Conservation (phyloP, 35 echinoderm and acorn worm genomes). For the Heliocidaris erythrogramma region DNA sequence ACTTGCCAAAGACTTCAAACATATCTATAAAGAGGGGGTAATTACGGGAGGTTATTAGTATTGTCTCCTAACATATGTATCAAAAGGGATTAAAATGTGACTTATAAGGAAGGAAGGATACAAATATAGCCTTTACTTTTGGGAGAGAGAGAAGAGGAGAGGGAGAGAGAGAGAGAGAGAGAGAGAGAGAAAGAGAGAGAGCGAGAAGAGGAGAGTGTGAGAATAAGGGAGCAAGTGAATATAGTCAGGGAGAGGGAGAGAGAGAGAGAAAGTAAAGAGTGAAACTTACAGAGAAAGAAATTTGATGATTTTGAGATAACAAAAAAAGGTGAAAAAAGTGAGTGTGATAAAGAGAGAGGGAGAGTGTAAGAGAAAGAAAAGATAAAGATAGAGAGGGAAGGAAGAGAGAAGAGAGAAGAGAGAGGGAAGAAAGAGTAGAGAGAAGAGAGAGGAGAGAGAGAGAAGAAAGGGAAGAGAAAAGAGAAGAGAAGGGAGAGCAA, state of each 20-base stretch:
- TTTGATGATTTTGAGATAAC: too few species aligned
- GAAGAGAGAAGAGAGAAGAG: neutral
- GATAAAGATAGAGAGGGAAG: neutral
- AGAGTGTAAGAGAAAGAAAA: neutral
- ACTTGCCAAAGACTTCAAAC: neutral
- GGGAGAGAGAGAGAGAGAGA: neutral
- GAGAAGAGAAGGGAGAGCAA: neutral
- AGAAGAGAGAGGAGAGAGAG: neutral
- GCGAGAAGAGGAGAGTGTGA: neutral
- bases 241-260: neutral
- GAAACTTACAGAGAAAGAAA: neutral
- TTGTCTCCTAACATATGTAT: neutral
- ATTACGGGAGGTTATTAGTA: neutral
- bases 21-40: constrained; percentile 10
- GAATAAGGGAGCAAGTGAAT: neutral
- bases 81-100: neutral
- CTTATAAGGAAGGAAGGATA: too few species aligned
- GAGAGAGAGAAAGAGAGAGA: neutral
- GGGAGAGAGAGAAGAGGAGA: neutral
- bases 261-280: neutral
- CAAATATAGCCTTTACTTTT: neutral
- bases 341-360: neutral
- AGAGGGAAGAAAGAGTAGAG: neutral
- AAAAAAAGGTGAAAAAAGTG: neutral
- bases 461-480: neutral